phyloP scores from a whole-genome alignment of 2,113 vertebrate genomes.

The Puntigrus tetrazona region DNA sequence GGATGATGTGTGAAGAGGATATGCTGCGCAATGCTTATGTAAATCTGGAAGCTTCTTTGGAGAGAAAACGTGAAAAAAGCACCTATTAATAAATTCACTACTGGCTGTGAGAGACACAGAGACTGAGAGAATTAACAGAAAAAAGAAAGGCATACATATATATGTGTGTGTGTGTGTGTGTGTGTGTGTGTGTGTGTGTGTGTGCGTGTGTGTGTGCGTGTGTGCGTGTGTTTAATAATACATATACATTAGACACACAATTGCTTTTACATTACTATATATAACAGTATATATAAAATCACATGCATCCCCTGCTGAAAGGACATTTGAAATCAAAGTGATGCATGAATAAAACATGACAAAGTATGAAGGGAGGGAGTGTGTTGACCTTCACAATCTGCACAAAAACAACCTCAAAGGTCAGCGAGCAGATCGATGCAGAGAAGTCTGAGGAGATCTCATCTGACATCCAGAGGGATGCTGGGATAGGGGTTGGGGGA shows the following conservation, averaged over 20 bases:
- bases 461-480: slow-evolving; percentile 33
- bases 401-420: slow-evolving; percentile 3
- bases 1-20: not conserved
- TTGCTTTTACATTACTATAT: not conserved
- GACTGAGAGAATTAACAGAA: not conserved
- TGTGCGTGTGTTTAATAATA: not conserved
- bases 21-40: not conserved
- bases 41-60: not conserved
- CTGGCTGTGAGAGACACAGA: not conserved
- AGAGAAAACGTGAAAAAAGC: not conserved
- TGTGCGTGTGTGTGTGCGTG: too few relatives aligned
- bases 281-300: too few relatives aligned
- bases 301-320: not conserved
- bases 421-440: slow-evolving; percentile 33
- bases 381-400: slow-evolving; percentile 25
- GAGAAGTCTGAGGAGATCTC: slow-evolving; percentile 23
- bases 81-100: not conserved
- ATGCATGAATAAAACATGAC: not conserved
- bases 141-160: not conserved
- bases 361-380: not conserved
- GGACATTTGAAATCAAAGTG: not conserved
- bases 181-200: too few relatives aligned
- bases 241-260: not conserved
- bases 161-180: too few relatives aligned
- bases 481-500: not conserved